A percentile compares a stretch with the other conserved stretches of the same genome.
Conservation (phyloP, 2,888 invertebrate genomes). For the Mongoloraphidia duomilia region DNA sequence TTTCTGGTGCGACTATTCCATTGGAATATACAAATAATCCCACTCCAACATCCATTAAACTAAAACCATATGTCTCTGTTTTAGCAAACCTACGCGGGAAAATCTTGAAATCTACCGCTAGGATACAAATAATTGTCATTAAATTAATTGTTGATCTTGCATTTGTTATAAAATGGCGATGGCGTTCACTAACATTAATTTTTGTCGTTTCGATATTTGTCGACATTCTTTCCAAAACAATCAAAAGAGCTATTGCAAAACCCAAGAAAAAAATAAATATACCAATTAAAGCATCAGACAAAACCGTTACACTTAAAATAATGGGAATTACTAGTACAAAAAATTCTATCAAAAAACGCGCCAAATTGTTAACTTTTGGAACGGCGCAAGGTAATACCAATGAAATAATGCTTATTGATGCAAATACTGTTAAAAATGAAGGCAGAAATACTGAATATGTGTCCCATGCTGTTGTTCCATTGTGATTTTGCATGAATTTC, state of each 20-base stretch:
- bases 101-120: constrained; percentile 84
- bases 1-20: constrained; percentile 54
- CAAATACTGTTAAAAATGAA: constrained; percentile 17
- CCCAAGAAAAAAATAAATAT: constrained; percentile 11
- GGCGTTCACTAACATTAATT: background rate
- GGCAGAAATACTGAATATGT: constrained; percentile 28
- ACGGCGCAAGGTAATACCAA: background rate
- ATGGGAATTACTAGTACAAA: constrained; percentile 37
- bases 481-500: constrained; percentile 37
- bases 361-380: constrained; percentile 9
- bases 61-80: constrained; percentile 70
- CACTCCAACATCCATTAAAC: constrained; percentile 93
- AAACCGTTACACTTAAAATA: constrained; percentile 39
- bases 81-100: constrained; percentile 82
- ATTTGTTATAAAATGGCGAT: constrained; percentile 42
- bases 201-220: background rate
- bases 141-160: constrained; percentile 56
- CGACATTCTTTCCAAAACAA: background rate
- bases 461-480: constrained; percentile 37
- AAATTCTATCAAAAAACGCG: constrained; percentile 37
- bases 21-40: constrained; percentile 74
- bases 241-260: background rate
- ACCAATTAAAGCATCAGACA: constrained; percentile 27
- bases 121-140: constrained; percentile 64
- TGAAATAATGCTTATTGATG: background rate